Conservation (phyloP, 2,888 invertebrate species). For the Dorcus parallelipipedus region DNA sequence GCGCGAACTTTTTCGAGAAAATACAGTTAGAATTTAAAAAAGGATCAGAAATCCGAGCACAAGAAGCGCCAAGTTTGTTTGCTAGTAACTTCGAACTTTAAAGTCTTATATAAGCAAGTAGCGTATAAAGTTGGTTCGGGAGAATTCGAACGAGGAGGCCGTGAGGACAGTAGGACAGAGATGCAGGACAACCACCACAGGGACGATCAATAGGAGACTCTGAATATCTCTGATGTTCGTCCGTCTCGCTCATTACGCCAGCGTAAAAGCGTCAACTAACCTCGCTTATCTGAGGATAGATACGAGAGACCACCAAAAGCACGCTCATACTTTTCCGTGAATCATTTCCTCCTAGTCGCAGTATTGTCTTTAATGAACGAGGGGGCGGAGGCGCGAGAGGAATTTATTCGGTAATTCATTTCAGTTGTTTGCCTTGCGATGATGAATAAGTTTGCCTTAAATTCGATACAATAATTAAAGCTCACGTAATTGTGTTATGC, state of each 20-base stretch:
- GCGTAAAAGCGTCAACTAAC: conserved; percentile 23
- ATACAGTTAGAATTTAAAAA: background rate
- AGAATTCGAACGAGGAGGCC: conserved; percentile 1
- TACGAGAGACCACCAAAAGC: no score
- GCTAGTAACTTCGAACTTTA: background rate
- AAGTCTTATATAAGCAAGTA: conserved; percentile 1
- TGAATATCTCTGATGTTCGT: conserved; percentile 26
- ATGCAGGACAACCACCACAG: conserved; percentile 19
- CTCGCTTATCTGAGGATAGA: background rate
- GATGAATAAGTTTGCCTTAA: no score
- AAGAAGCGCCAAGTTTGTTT: background rate
- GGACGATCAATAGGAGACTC: conserved; percentile 19
- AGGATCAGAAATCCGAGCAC: background rate
- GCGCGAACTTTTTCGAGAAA: background rate
- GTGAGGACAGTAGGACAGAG: conserved; percentile 18
- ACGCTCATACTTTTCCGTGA: no score
- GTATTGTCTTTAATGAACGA: no score
- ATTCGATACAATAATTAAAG: no score
- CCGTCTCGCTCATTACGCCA: conserved; percentile 30
- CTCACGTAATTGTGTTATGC: no score
- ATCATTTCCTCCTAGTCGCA: no score
- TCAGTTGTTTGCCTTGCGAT: no score
- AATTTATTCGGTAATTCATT: no score
- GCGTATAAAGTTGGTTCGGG: background rate
- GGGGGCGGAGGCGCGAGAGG: no score